phyloP scores from a whole-genome alignment of 1,140 invertebrate genomes.

The Drosophila parabipectinata region DNA sequence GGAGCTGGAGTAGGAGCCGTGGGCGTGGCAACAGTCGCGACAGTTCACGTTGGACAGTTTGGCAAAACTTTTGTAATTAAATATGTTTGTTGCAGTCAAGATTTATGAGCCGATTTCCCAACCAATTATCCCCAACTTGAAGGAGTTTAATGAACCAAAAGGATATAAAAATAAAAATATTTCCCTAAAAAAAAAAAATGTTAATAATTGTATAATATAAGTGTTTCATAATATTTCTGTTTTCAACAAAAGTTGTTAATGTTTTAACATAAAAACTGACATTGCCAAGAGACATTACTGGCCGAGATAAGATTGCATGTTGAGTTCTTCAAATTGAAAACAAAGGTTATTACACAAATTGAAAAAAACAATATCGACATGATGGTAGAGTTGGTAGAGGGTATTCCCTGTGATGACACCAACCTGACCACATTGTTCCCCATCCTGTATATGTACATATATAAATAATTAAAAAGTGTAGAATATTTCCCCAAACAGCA shows the following conservation, averaged over 20 bases:
- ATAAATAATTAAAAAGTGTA: slow-evolving; percentile 49
- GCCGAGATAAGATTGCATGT: background rate
- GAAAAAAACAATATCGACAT: background rate
- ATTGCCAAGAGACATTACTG: background rate
- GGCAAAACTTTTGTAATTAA: slow-evolving; percentile 69
- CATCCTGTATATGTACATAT: background rate
- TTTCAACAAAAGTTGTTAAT: background rate
- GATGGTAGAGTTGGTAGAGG: background rate
- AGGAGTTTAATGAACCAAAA: background rate
- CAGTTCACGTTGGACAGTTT: slow-evolving; percentile 22
- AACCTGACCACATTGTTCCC: slow-evolving; percentile 12
- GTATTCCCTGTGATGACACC: background rate
- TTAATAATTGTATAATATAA: background rate
- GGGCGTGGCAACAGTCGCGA: background rate
- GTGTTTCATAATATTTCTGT: background rate
- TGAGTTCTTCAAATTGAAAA: background rate
- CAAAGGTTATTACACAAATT: background rate
- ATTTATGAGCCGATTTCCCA: slow-evolving; percentile 54
- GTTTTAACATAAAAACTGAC: background rate
- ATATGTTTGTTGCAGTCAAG: slow-evolving; percentile 59
- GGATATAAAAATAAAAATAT: background rate
- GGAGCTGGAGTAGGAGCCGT: background rate
- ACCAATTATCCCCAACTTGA: background rate
- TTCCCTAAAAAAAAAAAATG: background rate
- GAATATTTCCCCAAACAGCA: slow-evolving; percentile 16